Percentiles rank a stretch among this genome's conserved stretches.
Conservation (phyloP, 2,888 invertebrate genomes). For the Philonicus albiceps region DNA sequence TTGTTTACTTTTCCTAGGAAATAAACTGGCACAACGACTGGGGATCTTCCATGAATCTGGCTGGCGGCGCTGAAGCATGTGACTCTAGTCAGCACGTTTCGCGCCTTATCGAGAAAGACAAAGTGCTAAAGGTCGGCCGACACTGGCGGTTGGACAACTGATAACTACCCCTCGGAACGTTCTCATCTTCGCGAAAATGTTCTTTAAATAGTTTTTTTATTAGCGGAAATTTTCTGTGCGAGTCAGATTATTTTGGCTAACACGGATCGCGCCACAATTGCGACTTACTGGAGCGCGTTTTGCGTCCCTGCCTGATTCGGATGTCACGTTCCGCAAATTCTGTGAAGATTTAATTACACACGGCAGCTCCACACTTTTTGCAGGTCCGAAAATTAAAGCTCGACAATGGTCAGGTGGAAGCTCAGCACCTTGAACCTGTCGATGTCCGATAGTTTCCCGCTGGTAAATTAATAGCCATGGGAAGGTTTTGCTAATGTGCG, state of each 20-base stretch:
- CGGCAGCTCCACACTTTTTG: not conserved
- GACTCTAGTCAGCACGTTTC: conserved; percentile 31
- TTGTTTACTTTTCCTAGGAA: conserved; percentile 36
- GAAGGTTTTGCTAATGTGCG: not conserved
- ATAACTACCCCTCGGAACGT: conserved; percentile 1
- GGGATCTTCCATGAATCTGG: conserved; percentile 37
- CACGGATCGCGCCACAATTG: not conserved
- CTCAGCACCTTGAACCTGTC: not conserved
- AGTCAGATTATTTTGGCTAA: not conserved
- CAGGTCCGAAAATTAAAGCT: not conserved
- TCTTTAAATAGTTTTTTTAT: conserved; percentile 25
- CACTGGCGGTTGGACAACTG: not conserved
- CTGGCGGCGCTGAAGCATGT: conserved; percentile 31
- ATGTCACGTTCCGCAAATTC: conserved; percentile 14
- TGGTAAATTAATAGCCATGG: not conserved
- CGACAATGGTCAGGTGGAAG: not conserved
- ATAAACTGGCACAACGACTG: conserved; percentile 39
- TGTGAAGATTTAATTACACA: conserved; percentile 11
- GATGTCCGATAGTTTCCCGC: not conserved
- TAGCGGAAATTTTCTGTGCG: conserved; percentile 13
- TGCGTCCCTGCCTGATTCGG: not conserved
- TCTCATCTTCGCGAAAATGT: conserved; percentile 5
- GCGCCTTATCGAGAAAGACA: not conserved
- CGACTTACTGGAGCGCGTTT: conserved; percentile 2
- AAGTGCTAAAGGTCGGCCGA: conserved; percentile 8